phyloP scores from a whole-genome alignment of 2,797 vertebrate genomes.

The Xyrichtys novacula region DNA sequence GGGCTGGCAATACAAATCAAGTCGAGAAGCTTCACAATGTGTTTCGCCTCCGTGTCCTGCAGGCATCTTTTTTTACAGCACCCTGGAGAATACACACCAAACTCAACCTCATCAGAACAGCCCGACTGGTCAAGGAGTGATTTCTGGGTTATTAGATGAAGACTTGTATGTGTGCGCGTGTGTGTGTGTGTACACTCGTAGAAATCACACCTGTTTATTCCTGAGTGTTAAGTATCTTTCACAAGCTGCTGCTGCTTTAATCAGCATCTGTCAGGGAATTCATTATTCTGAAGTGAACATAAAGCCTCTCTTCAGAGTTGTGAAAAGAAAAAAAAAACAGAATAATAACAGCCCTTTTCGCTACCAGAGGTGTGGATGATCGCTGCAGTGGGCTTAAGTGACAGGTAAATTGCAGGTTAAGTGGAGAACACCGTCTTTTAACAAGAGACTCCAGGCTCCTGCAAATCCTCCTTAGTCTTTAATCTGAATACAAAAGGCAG shows the following conservation, averaged over 20 bases:
- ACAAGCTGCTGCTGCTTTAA: conserved; percentile 53
- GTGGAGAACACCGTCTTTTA: conserved; percentile 93
- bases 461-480: conserved; percentile 94
- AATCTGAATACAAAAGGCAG: conserved; percentile 95
- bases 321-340: conserved; percentile 71
- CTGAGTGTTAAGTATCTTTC: conserved; percentile 49
- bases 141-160: conserved; percentile 57
- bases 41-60: conserved; percentile 58
- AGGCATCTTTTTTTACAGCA: conserved; percentile 65
- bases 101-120: conserved; percentile 61
- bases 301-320: conserved; percentile 71
- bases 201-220: conserved; percentile 36
- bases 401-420: conserved; percentile 99
- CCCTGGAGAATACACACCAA: conserved; percentile 59
- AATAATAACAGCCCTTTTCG: conserved; percentile 69
- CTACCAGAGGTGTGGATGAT: conserved; percentile 83
- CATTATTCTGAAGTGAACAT: conserved; percentile 70
- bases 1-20: conserved; percentile 74
- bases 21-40: conserved; percentile 55
- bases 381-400: conserved; percentile 87
- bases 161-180: conserved; percentile 16
- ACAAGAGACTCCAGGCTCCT: conserved; percentile 89
- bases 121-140: conserved; percentile 55
- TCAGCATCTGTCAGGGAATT: conserved; percentile 67
- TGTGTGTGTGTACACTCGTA: conserved; percentile 11